These are phyloP conservation scores for Girardia tigrina DNA, from an alignment of 2,888 invertebrate genomes.

Conservation along the genomic window DNA sequence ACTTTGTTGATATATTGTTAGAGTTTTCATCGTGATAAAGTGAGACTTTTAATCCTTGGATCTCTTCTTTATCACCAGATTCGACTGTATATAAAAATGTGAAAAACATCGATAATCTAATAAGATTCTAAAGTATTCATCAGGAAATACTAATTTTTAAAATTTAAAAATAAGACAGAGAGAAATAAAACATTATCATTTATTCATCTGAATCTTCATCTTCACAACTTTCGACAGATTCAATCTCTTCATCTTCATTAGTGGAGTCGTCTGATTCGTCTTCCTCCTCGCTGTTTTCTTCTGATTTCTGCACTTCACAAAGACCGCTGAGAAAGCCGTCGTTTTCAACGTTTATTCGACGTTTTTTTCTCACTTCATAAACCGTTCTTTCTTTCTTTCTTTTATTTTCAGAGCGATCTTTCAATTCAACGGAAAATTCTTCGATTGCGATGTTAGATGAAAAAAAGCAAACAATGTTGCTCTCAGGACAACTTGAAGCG, in stretches of 20 bases:
- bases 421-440: background rate
- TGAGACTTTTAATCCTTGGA: too few species aligned
- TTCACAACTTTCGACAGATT: too few species aligned
- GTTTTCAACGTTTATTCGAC: background rate
- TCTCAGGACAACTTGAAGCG: background rate
- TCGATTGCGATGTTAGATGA: background rate
- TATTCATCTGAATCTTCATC: background rate
- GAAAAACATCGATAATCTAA: too few species aligned
- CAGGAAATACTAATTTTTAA: too few species aligned
- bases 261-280: background rate
- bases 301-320: background rate
- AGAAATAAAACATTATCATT: too few species aligned
- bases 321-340: background rate
- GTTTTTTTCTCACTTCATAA: background rate
- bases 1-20: too few species aligned
- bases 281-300: background rate
- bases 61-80: too few species aligned
- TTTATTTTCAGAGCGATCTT: background rate
- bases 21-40: too few species aligned
- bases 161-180: too few species aligned
- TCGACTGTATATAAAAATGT: too few species aligned
- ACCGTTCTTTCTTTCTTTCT: background rate
- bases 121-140: too few species aligned
- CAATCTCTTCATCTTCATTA: too few species aligned
- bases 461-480: constrained; percentile 13